phyloP scores from a whole-genome alignment of 2,797 vertebrate genomes.

The Psittacula derbiana region DNA sequence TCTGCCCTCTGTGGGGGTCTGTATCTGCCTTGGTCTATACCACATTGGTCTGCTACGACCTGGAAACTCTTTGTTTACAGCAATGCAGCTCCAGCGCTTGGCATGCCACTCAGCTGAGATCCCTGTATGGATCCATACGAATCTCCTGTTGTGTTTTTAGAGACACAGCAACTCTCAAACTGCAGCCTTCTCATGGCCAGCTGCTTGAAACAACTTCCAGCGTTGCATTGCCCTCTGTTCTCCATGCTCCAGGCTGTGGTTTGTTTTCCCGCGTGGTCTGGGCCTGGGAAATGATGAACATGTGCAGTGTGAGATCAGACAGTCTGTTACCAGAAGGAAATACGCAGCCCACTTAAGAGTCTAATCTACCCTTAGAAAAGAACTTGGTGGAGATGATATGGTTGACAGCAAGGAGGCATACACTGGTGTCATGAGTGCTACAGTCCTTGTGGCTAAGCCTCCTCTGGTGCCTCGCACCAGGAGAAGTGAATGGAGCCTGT shows the following conservation, averaged over 20 bases:
- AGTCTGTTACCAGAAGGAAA: background rate
- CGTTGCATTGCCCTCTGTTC: fast-evolving
- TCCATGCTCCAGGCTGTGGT: background rate
- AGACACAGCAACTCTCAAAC: background rate
- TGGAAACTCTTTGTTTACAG: background rate
- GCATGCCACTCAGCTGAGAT: background rate
- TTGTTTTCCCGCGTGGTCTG: background rate
- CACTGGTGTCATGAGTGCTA: constrained; percentile 9
- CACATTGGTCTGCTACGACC: background rate
- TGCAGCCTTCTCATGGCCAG: background rate
- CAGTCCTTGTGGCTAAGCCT: constrained; percentile 14
- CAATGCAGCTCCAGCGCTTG: background rate
- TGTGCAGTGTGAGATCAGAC: background rate
- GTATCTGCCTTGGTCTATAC: background rate
- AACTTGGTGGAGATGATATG: background rate
- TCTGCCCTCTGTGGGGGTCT: background rate
- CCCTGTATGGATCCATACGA: background rate
- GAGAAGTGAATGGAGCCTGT: background rate
- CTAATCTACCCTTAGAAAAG: background rate
- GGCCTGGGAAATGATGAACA: background rate
- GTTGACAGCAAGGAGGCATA: background rate
- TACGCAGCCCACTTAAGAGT: background rate
- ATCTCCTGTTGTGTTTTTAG: background rate
- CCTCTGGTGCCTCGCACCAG: background rate
- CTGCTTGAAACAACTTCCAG: background rate